A percentile compares a stretch with the other conserved stretches of the same genome.
Conservation (phyloP, 1,140 invertebrate genomes). For the Vanessa tameamea region DNA sequence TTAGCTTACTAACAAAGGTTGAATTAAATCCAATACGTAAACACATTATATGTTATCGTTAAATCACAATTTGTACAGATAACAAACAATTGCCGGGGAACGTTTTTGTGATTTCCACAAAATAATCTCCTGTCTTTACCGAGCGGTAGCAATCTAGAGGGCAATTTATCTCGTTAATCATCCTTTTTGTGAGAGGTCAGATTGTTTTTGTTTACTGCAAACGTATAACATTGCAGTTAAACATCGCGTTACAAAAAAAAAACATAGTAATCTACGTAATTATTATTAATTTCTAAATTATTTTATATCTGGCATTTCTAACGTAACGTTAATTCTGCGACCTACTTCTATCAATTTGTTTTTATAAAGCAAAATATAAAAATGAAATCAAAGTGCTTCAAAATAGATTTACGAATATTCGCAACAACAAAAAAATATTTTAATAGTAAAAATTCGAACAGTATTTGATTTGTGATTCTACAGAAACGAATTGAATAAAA, state of each 20-base stretch:
- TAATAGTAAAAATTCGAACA: conserved; percentile 10
- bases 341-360: too few relatives aligned
- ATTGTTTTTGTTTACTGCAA: not conserved
- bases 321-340: too few relatives aligned
- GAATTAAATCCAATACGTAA: too few relatives aligned
- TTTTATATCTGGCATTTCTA: too few relatives aligned
- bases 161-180: conserved; percentile 29
- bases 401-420: not conserved
- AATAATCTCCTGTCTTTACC: conserved; percentile 6
- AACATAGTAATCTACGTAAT: too few relatives aligned
- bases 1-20: too few relatives aligned
- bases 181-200: conserved; percentile 9
- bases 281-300: too few relatives aligned
- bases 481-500: conserved; percentile 14
- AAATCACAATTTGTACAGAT: not conserved
- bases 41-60: not conserved
- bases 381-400: not conserved
- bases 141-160: conserved; percentile 24
- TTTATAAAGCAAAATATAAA: too few relatives aligned
- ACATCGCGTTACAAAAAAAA: too few relatives aligned
- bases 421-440: conserved; percentile 2
- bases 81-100: conserved; percentile 6
- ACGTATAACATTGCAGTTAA: not conserved
- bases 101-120: conserved; percentile 5
- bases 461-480: conserved; percentile 20